Conservation (phyloP, 2,888 invertebrate species). For the Amphipoea lucens region DNA sequence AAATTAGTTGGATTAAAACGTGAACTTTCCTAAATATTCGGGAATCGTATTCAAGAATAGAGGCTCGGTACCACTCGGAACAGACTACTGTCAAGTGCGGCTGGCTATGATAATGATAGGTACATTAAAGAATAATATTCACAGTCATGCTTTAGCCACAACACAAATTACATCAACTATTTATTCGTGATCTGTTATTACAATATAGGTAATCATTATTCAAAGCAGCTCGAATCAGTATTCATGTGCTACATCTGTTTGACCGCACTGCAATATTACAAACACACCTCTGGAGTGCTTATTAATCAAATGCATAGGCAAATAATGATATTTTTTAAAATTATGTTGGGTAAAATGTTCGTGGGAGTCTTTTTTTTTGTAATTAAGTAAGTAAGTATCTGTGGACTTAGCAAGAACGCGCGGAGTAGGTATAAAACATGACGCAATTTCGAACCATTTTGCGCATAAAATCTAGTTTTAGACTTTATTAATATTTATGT, state of each 20-base stretch:
- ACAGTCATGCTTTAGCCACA: neutral
- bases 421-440: no score
- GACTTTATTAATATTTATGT: neutral
- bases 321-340: neutral
- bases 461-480: neutral
- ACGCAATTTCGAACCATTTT: neutral
- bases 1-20: no score
- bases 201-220: slow-evolving; percentile 22
- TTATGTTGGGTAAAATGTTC: neutral
- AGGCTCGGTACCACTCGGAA: neutral
- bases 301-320: neutral
- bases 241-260: slow-evolving; percentile 10
- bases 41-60: no score
- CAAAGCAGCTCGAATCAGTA: slow-evolving; percentile 19
- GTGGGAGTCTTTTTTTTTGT: neutral
- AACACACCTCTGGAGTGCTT: neutral
- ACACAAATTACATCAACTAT: neutral
- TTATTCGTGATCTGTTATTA: slow-evolving; percentile 1
- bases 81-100: neutral
- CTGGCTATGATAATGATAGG: neutral
- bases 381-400: neutral
- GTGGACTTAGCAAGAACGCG: neutral
- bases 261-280: neutral
- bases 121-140: no score
- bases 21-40: no score